Percentiles rank a stretch among this genome's conserved stretches.
These are phyloP conservation scores for Tursiops truncatus DNA, from an alignment of 2,113 vertebrate species.

Conservation along the genomic window DNA sequence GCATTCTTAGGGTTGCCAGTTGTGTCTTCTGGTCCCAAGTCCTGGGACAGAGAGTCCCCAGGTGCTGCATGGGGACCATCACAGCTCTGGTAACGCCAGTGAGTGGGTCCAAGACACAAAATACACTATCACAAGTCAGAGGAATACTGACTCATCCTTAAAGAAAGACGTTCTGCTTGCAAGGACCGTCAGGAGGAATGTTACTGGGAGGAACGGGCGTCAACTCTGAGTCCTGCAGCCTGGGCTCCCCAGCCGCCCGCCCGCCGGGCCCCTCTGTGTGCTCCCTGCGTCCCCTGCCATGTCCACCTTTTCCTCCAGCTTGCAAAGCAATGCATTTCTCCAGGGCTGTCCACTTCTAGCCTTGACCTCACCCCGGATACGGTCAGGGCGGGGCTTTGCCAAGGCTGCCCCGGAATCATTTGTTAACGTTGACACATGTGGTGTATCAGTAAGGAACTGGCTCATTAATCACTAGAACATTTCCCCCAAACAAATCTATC, in stretches of 20 bases:
- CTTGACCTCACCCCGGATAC: background rate
- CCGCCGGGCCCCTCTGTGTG: background rate
- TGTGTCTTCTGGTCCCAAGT: background rate
- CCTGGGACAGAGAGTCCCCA: no score
- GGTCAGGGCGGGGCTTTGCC: background rate
- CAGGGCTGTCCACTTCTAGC: background rate
- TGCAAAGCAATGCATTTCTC: background rate
- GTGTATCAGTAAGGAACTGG: conserved; percentile 33
- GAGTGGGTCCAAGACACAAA: background rate
- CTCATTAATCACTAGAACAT: conserved; percentile 41
- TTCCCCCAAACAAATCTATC: conserved; percentile 60
- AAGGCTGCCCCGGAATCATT: background rate
- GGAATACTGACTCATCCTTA: fast-evolving
- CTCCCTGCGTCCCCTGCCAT: background rate
- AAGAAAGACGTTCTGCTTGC: fast-evolving
- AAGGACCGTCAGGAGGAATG: background rate
- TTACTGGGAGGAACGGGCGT: fast-evolving
- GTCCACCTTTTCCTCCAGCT: background rate
- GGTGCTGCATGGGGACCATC: fast-evolving
- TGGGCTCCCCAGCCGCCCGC: background rate
- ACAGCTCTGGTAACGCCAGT: background rate
- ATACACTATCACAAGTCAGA: fast-evolving
- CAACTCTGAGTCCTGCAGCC: background rate
- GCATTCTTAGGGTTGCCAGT: fast-evolving
- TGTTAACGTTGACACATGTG: background rate